These are phyloP conservation scores for Streblospio benedicti DNA, from an alignment of 1,140 invertebrate genomes.

Conservation along the genomic window DNA sequence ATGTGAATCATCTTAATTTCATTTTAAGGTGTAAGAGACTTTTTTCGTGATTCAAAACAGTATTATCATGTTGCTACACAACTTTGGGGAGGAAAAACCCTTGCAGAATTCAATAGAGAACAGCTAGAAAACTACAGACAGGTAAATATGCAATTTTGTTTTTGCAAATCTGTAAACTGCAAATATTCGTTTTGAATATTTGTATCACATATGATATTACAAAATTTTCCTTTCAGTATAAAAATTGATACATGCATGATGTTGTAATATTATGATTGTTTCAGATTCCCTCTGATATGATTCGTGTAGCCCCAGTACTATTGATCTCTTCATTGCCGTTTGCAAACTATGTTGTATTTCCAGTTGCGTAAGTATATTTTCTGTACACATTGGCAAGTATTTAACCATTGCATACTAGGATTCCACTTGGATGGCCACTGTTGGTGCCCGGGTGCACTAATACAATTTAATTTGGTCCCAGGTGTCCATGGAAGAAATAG, in stretches of 20 bases:
- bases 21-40: constrained; percentile 16
- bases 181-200: too few species aligned
- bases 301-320: constrained; percentile 6
- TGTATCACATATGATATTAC: not conserved
- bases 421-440: too few species aligned
- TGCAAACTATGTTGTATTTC: constrained; percentile 8
- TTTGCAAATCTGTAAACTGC: not conserved
- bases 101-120: constrained; percentile 18
- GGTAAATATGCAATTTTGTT: constrained; percentile 9
- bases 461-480: too few species aligned
- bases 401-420: too few species aligned
- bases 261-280: not conserved
- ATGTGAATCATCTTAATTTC: too few species aligned
- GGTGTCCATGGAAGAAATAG: too few species aligned
- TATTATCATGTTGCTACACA: constrained; percentile 22
- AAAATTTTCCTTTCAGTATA: not conserved
- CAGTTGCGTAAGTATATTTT: constrained; percentile 3
- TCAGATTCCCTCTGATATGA: not conserved
- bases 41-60: constrained; percentile 22
- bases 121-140: constrained; percentile 26
- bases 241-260: not conserved
- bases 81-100: constrained; percentile 23
- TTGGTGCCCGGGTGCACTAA: too few species aligned
- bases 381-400: too few species aligned
- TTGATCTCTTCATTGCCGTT: constrained; percentile 8